Evolutionary conservation across 2,113 vertebrate species (phyloP).

Genomic region (Podarcis cretensis): DNA sequence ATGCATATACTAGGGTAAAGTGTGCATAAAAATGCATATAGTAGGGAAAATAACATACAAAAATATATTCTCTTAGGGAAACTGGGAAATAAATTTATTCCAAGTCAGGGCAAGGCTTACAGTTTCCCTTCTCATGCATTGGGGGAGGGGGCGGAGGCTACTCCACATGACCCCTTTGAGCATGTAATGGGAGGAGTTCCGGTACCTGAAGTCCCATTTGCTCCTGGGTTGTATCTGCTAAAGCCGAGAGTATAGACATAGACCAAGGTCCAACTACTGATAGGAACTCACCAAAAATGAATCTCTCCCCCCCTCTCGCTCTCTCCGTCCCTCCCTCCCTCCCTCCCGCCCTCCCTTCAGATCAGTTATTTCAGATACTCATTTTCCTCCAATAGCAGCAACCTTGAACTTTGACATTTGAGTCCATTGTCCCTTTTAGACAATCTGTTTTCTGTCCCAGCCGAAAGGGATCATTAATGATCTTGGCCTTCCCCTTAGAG

Average conservation of each 20-base stretch:
- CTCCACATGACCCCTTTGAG: no score
- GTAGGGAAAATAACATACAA: no score
- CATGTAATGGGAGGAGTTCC: no score
- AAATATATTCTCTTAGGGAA: no score
- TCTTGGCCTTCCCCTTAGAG: constrained; percentile 37
- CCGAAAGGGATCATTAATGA: constrained; percentile 16
- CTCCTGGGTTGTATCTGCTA: not conserved
- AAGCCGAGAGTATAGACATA: not conserved
- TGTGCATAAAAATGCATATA: no score
- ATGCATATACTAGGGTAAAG: no score
- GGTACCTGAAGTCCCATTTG: not conserved
- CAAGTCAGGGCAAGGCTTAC: no score
- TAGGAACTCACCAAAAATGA: not conserved
- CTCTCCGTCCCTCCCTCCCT: no score
- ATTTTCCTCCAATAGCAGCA: not conserved
- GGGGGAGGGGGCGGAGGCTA: no score
- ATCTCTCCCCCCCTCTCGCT: not conserved
- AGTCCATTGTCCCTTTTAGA: not conserved
- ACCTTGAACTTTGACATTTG: not conserved
- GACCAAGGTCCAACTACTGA: no score
- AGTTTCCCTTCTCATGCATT: no score
- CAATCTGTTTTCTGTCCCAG: not conserved
- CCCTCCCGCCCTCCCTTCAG: fast-evolving
- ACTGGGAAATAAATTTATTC: no score
- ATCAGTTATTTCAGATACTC: not conserved